Conservation (phyloP, 1,140 invertebrate species). For the Aricia agestis region DNA sequence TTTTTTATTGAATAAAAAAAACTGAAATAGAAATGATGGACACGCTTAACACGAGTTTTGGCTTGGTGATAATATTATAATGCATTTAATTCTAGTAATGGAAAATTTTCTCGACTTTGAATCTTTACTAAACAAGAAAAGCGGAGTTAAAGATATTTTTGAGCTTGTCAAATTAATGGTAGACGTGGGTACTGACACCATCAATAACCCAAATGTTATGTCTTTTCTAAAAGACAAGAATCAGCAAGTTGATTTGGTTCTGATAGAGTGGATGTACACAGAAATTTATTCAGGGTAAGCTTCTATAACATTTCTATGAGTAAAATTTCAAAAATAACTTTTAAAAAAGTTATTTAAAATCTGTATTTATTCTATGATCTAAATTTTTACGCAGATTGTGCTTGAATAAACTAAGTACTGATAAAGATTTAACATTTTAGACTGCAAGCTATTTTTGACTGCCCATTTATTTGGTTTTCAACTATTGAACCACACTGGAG, state of each 20-base stretch:
- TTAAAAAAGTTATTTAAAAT: too few relatives aligned
- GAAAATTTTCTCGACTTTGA: background rate
- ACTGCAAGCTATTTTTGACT: constrained; percentile 27
- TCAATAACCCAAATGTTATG: constrained; percentile 10
- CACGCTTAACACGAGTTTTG: too few relatives aligned
- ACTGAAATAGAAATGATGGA: background rate
- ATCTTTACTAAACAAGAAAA: background rate
- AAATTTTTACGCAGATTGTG: too few relatives aligned
- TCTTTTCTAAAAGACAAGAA: background rate
- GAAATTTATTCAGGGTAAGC: constrained; percentile 24
- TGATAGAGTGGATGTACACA: constrained; percentile 24
- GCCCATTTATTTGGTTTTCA: constrained; percentile 36
- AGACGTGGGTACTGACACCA: background rate
- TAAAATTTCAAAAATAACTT: too few relatives aligned
- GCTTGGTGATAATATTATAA: background rate
- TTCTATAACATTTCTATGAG: too few relatives aligned
- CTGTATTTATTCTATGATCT: too few relatives aligned
- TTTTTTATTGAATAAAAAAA: too few relatives aligned
- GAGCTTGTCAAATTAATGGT: background rate
- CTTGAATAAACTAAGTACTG: too few relatives aligned
- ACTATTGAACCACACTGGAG: constrained; percentile 29
- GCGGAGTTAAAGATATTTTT: background rate
- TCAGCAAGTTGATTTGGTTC: constrained; percentile 18
- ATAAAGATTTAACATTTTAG: constrained; percentile 24
- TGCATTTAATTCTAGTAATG: background rate